phyloP scores from a whole-genome alignment of 2,113 vertebrate genomes.

The Rafetus swinhoei region DNA sequence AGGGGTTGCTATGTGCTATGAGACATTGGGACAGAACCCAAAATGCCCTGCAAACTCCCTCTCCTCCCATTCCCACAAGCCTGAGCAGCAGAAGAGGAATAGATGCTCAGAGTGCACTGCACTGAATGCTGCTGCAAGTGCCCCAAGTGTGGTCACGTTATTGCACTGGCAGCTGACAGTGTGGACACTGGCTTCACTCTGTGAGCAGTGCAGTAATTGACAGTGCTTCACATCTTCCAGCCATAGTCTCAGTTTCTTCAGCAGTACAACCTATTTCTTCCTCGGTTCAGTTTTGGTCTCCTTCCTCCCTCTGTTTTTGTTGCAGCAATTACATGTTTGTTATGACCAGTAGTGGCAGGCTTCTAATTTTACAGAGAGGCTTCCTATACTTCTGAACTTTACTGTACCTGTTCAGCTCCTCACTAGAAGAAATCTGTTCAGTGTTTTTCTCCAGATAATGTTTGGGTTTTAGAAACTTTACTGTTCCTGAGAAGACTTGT shows the following conservation, averaged over 20 bases:
- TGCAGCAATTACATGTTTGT: background rate
- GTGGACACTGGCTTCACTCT: too few relatives aligned
- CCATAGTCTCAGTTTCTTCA: background rate
- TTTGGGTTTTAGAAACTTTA: background rate
- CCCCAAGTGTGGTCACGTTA: too few relatives aligned
- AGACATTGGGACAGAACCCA: too few relatives aligned
- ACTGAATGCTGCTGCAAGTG: too few relatives aligned
- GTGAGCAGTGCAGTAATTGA: too few relatives aligned
- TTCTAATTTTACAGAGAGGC: background rate
- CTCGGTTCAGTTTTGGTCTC: background rate
- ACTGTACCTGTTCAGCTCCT: background rate
- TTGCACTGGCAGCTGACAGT: too few relatives aligned
- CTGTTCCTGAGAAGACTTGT: rapidly evolving
- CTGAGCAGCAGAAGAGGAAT: too few relatives aligned
- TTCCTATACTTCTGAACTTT: background rate
- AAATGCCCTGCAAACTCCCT: too few relatives aligned
- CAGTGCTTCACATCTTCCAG: too few relatives aligned
- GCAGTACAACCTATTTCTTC: background rate
- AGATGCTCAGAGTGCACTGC: too few relatives aligned
- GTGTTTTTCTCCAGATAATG: background rate
- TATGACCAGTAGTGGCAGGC: background rate
- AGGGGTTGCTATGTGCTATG: too few relatives aligned
- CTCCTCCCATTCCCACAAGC: too few relatives aligned
- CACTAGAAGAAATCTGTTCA: background rate
- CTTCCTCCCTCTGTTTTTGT: background rate